A percentile compares a stretch with the other conserved stretches of the same genome.
These are phyloP conservation scores for Stichopus horrens DNA, from an alignment of 53 echinoderm and acorn worm genomes.

Conservation along the genomic window DNA sequence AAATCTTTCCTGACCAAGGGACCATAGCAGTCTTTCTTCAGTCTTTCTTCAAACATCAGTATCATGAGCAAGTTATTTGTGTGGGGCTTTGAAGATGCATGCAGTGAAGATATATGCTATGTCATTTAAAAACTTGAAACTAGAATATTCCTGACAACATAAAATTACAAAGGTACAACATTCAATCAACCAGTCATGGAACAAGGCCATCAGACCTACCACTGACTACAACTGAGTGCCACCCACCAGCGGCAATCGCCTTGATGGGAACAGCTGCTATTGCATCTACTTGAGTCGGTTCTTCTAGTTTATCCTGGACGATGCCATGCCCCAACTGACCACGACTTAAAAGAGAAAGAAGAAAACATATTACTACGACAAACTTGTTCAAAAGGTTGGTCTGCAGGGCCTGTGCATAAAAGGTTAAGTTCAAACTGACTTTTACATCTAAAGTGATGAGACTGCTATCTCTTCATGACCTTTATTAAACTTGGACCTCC, in stretches of 20 bases:
- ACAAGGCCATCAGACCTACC: constrained; percentile 54
- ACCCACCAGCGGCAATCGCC: constrained; percentile 78
- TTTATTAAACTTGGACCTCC: too few species aligned
- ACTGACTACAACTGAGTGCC: constrained; percentile 91
- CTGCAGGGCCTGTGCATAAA: too few species aligned
- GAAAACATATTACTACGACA: too few species aligned
- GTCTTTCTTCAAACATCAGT: too few species aligned
- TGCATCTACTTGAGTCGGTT: constrained; percentile 74
- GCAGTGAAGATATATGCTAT: background rate
- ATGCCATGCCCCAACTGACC: constrained; percentile 86
- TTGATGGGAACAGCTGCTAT: constrained; percentile 64
- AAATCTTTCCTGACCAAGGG: too few species aligned
- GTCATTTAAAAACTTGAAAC: background rate
- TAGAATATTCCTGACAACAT: background rate
- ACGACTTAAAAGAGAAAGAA: constrained; percentile 55
- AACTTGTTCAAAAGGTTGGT: too few species aligned
- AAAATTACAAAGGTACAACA: background rate
- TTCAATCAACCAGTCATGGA: background rate
- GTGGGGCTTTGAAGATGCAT: background rate
- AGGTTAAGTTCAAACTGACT: too few species aligned
- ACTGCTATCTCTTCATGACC: too few species aligned
- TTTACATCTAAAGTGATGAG: too few species aligned
- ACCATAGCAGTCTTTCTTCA: too few species aligned
- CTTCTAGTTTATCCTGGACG: constrained; percentile 52
- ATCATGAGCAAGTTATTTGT: too few species aligned